phyloP scores from a whole-genome alignment of 2,888 invertebrate genomes.

The Eucera pruinosa region DNA sequence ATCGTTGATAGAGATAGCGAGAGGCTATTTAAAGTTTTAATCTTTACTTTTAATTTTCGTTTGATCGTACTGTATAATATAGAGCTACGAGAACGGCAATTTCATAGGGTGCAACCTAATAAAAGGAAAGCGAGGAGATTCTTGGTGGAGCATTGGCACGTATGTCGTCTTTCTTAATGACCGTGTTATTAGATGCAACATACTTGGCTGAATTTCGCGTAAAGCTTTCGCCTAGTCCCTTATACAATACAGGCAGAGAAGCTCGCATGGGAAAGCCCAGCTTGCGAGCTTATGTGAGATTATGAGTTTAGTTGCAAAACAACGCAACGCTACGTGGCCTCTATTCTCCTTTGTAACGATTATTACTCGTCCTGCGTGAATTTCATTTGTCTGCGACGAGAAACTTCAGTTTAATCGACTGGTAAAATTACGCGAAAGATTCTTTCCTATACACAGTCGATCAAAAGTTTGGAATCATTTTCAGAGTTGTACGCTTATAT shows the following conservation, averaged over 20 bases:
- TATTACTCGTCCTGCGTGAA: conserved; percentile 72
- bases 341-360: conserved; percentile 80
- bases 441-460: too few relatives aligned
- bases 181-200: conserved; percentile 75
- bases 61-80: too few relatives aligned
- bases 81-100: too few relatives aligned
- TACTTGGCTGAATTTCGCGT: conserved; percentile 77
- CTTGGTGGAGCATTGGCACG: neutral
- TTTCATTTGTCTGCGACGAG: conserved; percentile 40
- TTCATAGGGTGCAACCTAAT: too few relatives aligned
- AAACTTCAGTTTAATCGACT: conserved; percentile 31
- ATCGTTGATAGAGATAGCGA: too few relatives aligned
- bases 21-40: too few relatives aligned
- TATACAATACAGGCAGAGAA: conserved; percentile 65
- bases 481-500: too few relatives aligned
- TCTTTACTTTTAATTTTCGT: too few relatives aligned
- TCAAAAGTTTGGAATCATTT: too few relatives aligned
- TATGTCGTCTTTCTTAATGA: conserved; percentile 69
- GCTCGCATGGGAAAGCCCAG: conserved; percentile 82
- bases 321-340: conserved; percentile 66
- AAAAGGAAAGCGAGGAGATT: neutral
- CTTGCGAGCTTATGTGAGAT: conserved; percentile 82
- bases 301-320: conserved; percentile 83
- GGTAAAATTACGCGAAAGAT: conserved; percentile 19
- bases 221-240: conserved; percentile 64